Conservation (phyloP, 2,888 invertebrate species). For the Halocaridina rubra region DNA sequence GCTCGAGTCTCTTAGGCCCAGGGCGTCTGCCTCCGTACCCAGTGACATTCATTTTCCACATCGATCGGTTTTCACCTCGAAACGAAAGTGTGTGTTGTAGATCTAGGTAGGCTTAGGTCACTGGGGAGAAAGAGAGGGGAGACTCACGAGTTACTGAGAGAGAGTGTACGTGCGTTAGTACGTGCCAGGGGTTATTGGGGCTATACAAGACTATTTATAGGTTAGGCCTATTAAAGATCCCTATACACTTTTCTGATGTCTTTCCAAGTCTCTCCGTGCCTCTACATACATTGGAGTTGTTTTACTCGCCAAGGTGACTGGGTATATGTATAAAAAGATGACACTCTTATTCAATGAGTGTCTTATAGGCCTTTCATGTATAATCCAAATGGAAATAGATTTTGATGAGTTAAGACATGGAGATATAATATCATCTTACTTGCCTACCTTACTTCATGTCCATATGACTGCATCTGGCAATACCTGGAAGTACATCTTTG, state of each 20-base stretch:
- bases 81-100: not conserved
- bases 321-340: no score
- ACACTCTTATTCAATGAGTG: no score
- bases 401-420: no score
- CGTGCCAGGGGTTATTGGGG: not conserved
- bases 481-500: no score
- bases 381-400: no score
- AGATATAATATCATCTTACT: no score
- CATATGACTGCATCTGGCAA: no score
- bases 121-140: not conserved
- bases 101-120: not conserved
- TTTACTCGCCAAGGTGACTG: no score
- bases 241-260: not conserved
- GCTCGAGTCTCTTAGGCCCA: not conserved
- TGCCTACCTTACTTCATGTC: no score
- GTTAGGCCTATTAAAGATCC: not conserved
- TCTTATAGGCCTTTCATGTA: no score
- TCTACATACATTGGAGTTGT: not conserved
- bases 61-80: not conserved
- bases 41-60: not conserved
- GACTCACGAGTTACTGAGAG: not conserved
- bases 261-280: not conserved
- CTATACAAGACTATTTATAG: not conserved
- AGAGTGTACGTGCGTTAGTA: not conserved
- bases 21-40: not conserved